phyloP scores from a whole-genome alignment of 2,113 vertebrate genomes.

The Lipophrys pholis region DNA sequence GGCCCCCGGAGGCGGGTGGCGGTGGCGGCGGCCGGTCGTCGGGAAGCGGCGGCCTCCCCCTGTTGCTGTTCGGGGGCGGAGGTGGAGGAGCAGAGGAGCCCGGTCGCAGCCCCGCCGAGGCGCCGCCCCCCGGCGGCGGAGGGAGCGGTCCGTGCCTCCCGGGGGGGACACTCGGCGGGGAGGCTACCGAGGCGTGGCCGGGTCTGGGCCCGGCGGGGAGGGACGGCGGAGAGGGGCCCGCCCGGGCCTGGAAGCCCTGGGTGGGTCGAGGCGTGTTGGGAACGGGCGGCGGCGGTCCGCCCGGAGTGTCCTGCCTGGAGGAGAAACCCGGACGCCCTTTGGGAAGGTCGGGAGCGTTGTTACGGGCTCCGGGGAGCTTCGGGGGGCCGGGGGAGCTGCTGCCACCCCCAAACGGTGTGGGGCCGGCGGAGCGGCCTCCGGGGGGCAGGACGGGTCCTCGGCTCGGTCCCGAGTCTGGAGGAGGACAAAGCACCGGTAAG shows the following conservation, averaged over 20 bases:
- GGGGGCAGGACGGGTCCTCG: slow-evolving; percentile 89
- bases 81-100: slow-evolving; percentile 51
- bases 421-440: slow-evolving; percentile 84
- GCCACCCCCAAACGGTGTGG: slow-evolving; percentile 82
- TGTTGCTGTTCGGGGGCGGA: slow-evolving; percentile 66
- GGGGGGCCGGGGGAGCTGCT: slow-evolving; percentile 67
- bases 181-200: slow-evolving; percentile 65
- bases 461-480: slow-evolving; percentile 84
- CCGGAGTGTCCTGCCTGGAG: slow-evolving; percentile 82
- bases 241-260: slow-evolving; percentile 74
- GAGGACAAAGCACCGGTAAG: accelerated
- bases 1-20: slow-evolving; percentile 78
- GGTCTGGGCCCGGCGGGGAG: slow-evolving; percentile 78
- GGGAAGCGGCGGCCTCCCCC: slow-evolving; percentile 79
- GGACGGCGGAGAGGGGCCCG: slow-evolving; percentile 78
- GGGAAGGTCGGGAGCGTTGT: slow-evolving; percentile 79
- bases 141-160: slow-evolving; percentile 78
- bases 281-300: slow-evolving; percentile 83
- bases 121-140: slow-evolving; percentile 69
- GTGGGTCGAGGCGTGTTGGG: slow-evolving; percentile 89
- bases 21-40: slow-evolving; percentile 84
- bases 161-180: slow-evolving; percentile 80
- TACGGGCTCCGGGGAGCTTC: slow-evolving; percentile 77
- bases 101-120: slow-evolving; percentile 33
- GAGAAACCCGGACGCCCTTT: slow-evolving; percentile 82